phyloP scores from a whole-genome alignment of 1,140 invertebrate genomes.

The Aricia agestis region DNA sequence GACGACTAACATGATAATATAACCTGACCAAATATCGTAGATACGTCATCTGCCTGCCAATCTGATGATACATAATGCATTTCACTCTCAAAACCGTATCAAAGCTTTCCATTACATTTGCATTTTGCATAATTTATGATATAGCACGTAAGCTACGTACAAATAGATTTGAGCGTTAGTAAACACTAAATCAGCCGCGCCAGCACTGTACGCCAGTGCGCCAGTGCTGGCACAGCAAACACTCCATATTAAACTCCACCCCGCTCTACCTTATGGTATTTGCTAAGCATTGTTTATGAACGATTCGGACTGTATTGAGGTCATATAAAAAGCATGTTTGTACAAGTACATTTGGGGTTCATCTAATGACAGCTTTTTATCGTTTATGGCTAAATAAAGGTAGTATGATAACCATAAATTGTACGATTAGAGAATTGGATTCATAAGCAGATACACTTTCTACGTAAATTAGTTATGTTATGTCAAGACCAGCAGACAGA shows the following conservation, averaged over 20 bases:
- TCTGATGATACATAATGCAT: neutral
- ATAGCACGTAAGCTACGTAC: neutral
- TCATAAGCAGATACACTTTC: too few species aligned
- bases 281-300: conserved; percentile 1
- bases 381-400: neutral
- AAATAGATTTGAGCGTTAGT: conserved; percentile 11
- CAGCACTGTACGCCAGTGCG: neutral
- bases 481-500: too few species aligned
- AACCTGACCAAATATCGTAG: too few species aligned
- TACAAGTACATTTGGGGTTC: neutral
- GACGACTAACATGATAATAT: too few species aligned
- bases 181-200: conserved; percentile 7
- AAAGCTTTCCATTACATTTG: conserved; percentile 3
- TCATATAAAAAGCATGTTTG: neutral
- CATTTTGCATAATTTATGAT: neutral
- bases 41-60: neutral
- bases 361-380: neutral
- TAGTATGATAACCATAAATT: neutral
- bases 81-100: neutral
- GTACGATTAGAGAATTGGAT: too few species aligned
- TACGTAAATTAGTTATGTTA: too few species aligned
- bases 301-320: neutral
- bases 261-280: conserved; percentile 10
- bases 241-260: conserved; percentile 7
- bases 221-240: conserved; percentile 6